Conservation (phyloP, 2,113 vertebrate species). For the Pomatorhinus ruficollis region DNA sequence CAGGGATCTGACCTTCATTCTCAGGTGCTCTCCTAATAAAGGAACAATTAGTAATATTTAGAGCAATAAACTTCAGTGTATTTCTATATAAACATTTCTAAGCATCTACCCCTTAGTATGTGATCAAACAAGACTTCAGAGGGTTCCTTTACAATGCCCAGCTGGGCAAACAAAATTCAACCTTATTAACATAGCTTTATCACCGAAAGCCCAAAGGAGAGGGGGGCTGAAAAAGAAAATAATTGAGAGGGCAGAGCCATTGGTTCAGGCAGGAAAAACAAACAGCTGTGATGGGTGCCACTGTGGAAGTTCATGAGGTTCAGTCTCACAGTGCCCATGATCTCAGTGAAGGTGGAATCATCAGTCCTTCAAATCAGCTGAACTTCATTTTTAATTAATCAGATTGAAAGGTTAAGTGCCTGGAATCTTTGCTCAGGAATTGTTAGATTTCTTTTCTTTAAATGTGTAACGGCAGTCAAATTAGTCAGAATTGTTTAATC, state of each 20-base stretch:
- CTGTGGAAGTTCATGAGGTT: background rate
- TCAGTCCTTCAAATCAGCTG: background rate
- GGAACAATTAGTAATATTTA: background rate
- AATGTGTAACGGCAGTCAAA: background rate
- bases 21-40: background rate
- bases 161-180: slow-evolving; percentile 2
- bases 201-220: background rate
- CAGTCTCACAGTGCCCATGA: background rate
- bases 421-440: background rate
- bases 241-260: background rate
- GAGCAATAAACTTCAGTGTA: background rate
- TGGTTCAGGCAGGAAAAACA: background rate
- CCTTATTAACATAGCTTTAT: background rate
- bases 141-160: background rate
- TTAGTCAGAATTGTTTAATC: slow-evolving; percentile 56
- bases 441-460: slow-evolving; percentile 1
- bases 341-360: background rate
- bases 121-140: background rate
- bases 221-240: background rate
- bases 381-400: background rate
- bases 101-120: background rate
- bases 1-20: background rate
- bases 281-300: background rate
- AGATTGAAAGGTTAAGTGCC: background rate
- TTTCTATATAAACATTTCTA: background rate